Evolutionary conservation across 2,113 vertebrate species (phyloP), one percentile per base, ranked within the genome.

Genomic region (Calypte anna): DNA sequence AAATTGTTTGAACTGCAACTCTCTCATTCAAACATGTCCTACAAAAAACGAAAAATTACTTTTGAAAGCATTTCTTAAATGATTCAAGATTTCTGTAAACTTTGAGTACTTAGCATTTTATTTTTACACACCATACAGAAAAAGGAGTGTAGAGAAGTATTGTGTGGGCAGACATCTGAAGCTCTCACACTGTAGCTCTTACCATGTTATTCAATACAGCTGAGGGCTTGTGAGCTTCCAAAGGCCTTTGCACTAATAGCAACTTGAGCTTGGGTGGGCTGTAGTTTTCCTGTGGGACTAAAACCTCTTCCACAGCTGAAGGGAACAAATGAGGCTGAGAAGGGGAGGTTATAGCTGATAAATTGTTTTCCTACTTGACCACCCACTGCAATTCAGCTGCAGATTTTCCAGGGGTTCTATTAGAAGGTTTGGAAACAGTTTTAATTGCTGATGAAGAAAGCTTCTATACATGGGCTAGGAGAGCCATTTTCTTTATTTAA

Each of bases 401-500:
- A 82, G 36, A 55, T 78, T 82, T 84, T 86, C 10, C 38, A 90
- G 63, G 50, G 14, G 7, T 51, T 40, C 46, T 72, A 36, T 21
- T 73, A 92, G 70, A 55, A 7, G 2, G 38, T 43, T 57, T 77
- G 53, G 64, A 74, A 88, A 67, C 4, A 31, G 36, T 72, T 62
- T 66, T 84, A 75, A 74, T 76, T 82, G 44, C 6, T 38, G 62
- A 67, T 76, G 19, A 85, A 79, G 28, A 68, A 8, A 25, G 14
- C 51, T 19, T 33, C 30, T 53, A 58, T 23, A 22, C 3, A 5
- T 25, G 44, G 69, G 62, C 61, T n/a, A 80, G 18, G 17, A 24
- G 36, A 74, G 80, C 31, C 61, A 70, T 82, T 90, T 82, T 75
- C 18, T 78, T 18, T 91, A 82, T 94, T 89, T 92, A 87, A 61